Evolutionary conservation across 2,888 invertebrate species (phyloP).

Genomic region (Agrilus biguttatus): DNA sequence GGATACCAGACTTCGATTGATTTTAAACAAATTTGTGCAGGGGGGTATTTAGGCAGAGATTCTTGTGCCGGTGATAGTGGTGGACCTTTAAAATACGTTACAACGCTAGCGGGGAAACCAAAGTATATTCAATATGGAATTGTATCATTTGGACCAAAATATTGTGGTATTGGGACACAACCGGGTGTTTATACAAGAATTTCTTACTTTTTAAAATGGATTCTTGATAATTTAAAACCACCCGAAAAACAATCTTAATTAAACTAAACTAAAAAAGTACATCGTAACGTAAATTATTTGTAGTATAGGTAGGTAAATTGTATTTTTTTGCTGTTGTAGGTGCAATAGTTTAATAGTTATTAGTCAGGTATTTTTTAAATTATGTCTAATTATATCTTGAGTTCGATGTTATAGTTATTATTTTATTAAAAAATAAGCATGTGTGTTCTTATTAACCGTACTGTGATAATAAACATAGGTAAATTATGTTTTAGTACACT

Average conservation of each 20-base stretch:
- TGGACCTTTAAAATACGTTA: conserved; percentile 41
- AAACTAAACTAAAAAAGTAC: too few relatives aligned
- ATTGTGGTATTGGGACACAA: conserved; percentile 36
- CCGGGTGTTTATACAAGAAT: conserved; percentile 60
- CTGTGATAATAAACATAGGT: too few relatives aligned
- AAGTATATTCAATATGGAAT: conserved; percentile 43
- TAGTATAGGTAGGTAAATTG: neutral
- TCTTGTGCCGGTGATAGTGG: conserved; percentile 57
- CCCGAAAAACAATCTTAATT: conserved; percentile 14
- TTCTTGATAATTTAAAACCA: conserved; percentile 34
- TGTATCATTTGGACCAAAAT: conserved; percentile 36
- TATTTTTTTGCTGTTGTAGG: neutral
- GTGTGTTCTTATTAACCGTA: too few relatives aligned
- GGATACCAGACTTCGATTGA: conserved; percentile 14
- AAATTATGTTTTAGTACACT: too few relatives aligned
- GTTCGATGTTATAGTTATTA: too few relatives aligned
- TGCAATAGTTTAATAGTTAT: neutral
- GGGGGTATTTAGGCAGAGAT: conserved; percentile 41
- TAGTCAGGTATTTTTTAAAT: neutral
- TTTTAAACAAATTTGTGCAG: conserved; percentile 43
- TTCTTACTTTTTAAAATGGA: conserved; percentile 49
- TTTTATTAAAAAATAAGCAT: too few relatives aligned
- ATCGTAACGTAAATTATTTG: neutral
- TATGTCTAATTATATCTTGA: neutral
- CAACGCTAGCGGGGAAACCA: conserved; percentile 22